Base-by-base conservation (phyloP, 2,888 invertebrate species). In the Metallyticus violacea region DNA sequence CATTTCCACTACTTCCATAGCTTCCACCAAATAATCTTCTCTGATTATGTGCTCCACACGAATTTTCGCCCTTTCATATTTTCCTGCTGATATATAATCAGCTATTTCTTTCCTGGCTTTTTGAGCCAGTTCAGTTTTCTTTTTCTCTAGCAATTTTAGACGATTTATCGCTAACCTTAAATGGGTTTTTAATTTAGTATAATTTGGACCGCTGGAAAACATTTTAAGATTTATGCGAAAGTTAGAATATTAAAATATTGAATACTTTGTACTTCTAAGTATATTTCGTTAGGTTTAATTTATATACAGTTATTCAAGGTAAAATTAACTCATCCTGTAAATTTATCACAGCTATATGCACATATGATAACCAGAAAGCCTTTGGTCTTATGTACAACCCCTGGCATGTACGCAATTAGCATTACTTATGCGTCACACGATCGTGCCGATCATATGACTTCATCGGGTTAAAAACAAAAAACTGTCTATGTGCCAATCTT, bases 1-100 rank as follows among this genome's bases (percentile, higher is more conserved):
- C 99, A 99, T 99, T 93, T 99, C 99, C 0, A 99, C 95, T 87
- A 99, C 94, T 93, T 99, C 99, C 97, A 99, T 98, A 0, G 99
- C 99, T 92, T 99, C 99, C 3, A 99, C 99, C 92, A 99, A 94
- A 91, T 99, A 99, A 92, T 99, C 99, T 92, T 99, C 99, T 81
- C 99, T 95, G 90, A 99, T 99, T 87, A 99, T 99, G 90, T 99
- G 98, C 92, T 99, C 99, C 9, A 99, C 99, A 29, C 99, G 94
- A 89, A 99, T 99, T 91, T 98, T 97, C 0, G 99, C 99, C 89
- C 97, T 93, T 92, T 97, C 97, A 89, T 93, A 93, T 93, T 97
- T 97, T 86, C 97, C 97, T 89, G 95, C 95, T 85, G 94, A 94
- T 88, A 99, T 95, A 91, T 98, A 99, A 92, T 99, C 99, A 1